Evolutionary conservation across 35 echinoderm and acorn worm genomes (phyloP).

Genomic region (Stichopus chloronotus): DNA sequence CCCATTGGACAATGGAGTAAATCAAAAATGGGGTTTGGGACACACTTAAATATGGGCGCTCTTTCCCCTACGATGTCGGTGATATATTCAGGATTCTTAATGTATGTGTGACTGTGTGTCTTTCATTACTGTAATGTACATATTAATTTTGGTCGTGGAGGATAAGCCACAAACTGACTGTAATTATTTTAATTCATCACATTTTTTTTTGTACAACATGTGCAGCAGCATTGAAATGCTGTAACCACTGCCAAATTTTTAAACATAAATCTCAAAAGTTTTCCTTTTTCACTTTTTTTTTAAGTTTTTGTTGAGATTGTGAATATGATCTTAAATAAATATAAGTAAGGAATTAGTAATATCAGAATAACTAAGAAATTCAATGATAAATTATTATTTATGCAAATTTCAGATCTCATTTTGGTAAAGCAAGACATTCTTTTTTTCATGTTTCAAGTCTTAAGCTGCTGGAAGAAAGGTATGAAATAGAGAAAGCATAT

Average conservation of each 20-base stretch:
- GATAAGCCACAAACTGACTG: too few relatives aligned
- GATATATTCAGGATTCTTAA: neutral
- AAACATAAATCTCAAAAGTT: neutral
- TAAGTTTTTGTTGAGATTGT: neutral
- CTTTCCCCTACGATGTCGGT: neutral
- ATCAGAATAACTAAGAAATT: too few relatives aligned
- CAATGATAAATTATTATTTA: neutral
- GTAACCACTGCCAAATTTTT: neutral
- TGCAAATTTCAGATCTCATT: neutral
- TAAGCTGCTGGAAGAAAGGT: neutral
- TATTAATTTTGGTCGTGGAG: neutral
- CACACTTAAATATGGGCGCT: too few relatives aligned
- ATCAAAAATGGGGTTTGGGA: too few relatives aligned
- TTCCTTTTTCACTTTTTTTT: neutral
- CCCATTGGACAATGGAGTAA: too few relatives aligned
- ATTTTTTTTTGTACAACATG: neutral
- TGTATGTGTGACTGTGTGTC: neutral
- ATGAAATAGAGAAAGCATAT: neutral
- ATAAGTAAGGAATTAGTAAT: neutral
- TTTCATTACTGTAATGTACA: slow-evolving; percentile 1
- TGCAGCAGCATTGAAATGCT: neutral
- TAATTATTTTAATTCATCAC: neutral
- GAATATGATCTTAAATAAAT: neutral
- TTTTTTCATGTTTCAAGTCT: neutral
- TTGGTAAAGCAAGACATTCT: neutral